Evolutionary conservation across 2,888 invertebrate genomes (phyloP).

Genomic region (Hermodice carunculata): DNA sequence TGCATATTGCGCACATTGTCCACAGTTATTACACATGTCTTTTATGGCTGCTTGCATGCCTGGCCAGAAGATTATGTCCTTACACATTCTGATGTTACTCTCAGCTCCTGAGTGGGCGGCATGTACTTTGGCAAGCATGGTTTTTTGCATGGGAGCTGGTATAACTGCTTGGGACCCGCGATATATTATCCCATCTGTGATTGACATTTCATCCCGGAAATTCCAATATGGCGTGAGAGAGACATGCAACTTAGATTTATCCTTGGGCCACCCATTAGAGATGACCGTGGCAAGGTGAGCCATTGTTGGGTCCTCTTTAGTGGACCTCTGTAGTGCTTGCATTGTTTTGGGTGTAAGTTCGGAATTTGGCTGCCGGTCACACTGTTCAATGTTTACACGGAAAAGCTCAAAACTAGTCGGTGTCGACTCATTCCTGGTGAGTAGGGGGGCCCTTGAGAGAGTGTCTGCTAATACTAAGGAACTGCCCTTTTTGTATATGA

Average conservation of each 20-base stretch:
- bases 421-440: neutral
- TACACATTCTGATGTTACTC: conserved; percentile 5
- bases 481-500: conserved; percentile 10
- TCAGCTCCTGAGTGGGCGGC: too few relatives aligned
- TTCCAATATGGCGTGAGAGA: too few relatives aligned
- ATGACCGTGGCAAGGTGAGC: neutral
- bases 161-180: too few relatives aligned
- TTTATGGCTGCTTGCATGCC: conserved; percentile 1
- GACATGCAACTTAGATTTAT: too few relatives aligned
- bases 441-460: too few relatives aligned
- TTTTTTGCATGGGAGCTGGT: too few relatives aligned
- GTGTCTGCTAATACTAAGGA: conserved; percentile 7
- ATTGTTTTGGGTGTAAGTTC: neutral
- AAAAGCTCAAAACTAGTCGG: conserved; percentile 1
- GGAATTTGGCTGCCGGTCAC: neutral
- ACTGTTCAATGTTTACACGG: neutral
- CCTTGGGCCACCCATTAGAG: conserved; percentile 2
- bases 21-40: conserved; percentile 8
- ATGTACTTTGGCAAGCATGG: too few relatives aligned
- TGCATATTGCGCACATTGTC: neutral
- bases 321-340: neutral
- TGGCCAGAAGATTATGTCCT: conserved; percentile 7
- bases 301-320: neutral
- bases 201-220: too few relatives aligned
- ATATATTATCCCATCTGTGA: too few relatives aligned